Percentiles rank a stretch among this genome's conserved stretches.
Evolutionary conservation across 2,888 invertebrate species (phyloP).

Genomic region (Lamellibrachia columna): DNA sequence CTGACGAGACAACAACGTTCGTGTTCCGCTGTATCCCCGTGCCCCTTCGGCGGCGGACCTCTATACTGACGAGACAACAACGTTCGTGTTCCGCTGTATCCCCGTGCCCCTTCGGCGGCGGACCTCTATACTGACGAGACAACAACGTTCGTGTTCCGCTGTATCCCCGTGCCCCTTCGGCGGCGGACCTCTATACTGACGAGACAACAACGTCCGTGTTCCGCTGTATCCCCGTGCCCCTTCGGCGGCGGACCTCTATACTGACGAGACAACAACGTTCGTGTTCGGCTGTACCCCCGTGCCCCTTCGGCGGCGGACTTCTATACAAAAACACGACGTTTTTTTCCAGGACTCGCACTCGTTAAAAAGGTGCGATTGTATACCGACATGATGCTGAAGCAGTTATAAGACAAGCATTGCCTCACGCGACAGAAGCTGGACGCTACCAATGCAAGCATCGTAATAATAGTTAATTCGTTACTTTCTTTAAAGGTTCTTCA

Average conservation of each 20-base stretch:
- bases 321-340: not conserved
- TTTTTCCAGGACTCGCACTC: too few species aligned
- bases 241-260: not conserved
- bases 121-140: not conserved
- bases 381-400: too few species aligned
- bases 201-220: not conserved
- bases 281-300: not conserved
- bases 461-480: too few species aligned
- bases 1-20: not conserved
- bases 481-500: too few species aligned
- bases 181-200: too few species aligned
- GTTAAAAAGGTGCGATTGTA: too few species aligned
- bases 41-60: too few species aligned
- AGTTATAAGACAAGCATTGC: too few species aligned
- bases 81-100: not conserved
- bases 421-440: too few species aligned
- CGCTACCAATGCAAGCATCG: too few species aligned
- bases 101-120: not conserved
- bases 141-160: not conserved
- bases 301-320: too few species aligned
- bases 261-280: not conserved
- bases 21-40: not conserved
- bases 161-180: not conserved
- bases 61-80: not conserved
- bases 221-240: not conserved